Conservation (phyloP, 1,140 invertebrate genomes). For the Papilio polytes region DNA sequence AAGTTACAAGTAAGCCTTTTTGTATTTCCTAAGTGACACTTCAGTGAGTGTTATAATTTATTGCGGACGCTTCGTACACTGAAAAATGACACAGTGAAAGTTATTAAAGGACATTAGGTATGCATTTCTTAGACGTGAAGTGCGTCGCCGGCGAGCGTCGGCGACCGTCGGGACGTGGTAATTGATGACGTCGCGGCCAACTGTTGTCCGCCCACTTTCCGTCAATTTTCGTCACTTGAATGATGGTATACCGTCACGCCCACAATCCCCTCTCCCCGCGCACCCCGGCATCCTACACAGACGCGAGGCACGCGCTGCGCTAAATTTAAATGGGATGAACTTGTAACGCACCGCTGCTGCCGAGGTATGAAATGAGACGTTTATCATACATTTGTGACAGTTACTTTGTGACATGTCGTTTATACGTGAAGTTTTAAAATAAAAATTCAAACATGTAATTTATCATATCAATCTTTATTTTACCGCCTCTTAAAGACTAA, state of each 20-base stretch:
- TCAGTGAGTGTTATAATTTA: slow-evolving; percentile 14
- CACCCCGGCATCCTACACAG: slow-evolving; percentile 50
- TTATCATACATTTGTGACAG: slow-evolving; percentile 82
- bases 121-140: slow-evolving; percentile 62
- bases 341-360: slow-evolving; percentile 74
- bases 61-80: slow-evolving; percentile 35
- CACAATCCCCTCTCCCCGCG: slow-evolving; percentile 49
- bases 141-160: slow-evolving; percentile 50
- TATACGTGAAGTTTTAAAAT: slow-evolving; percentile 23
- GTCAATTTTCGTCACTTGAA: slow-evolving; percentile 84
- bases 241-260: slow-evolving; percentile 79
- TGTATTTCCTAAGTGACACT: background rate
- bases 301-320: slow-evolving; percentile 77
- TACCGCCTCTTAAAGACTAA: background rate
- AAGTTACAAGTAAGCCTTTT: background rate
- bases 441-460: slow-evolving; percentile 5
- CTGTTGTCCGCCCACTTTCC: slow-evolving; percentile 82
- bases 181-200: slow-evolving; percentile 82
- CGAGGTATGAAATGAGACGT: slow-evolving; percentile 72
- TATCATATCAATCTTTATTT: background rate
- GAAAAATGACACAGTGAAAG: slow-evolving; percentile 56
- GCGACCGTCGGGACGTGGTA: slow-evolving; percentile 77
- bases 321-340: slow-evolving; percentile 82
- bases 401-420: slow-evolving; percentile 68
- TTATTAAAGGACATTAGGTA: slow-evolving; percentile 68